Conservation (phyloP, 2,113 vertebrate species). For the Eulacestoma nigropectus region DNA sequence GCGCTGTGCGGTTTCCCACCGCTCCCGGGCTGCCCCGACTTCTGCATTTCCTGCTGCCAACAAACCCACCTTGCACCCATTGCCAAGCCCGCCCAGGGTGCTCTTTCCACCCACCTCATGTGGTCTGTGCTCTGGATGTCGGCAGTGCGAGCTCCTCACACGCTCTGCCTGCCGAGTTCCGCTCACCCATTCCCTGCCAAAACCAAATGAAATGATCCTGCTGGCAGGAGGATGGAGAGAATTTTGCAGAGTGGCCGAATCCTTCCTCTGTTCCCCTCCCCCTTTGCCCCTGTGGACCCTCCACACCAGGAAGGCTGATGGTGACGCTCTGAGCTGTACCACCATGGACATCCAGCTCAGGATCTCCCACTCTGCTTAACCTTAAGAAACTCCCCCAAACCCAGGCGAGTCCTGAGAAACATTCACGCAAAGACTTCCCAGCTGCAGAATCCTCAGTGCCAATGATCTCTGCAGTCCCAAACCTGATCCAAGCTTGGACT, state of each 20-base stretch:
- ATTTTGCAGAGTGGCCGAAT: accelerated
- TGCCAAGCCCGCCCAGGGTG: not conserved
- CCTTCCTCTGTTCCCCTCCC: not conserved
- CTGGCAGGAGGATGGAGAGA: not conserved
- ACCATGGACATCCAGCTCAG: not conserved
- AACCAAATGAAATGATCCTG: not conserved
- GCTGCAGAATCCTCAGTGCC: not conserved
- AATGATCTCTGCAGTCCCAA: not conserved
- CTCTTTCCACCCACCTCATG: not conserved
- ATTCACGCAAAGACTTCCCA: not conserved
- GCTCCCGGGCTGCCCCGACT: not conserved
- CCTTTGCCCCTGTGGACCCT: not conserved
- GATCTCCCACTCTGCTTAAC: not conserved
- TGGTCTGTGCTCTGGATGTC: not conserved
- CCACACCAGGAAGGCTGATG: not conserved
- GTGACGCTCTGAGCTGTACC: not conserved
- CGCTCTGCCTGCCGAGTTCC: accelerated
- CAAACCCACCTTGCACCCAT: not conserved
- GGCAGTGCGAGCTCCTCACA: accelerated
- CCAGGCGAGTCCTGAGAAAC: not conserved
- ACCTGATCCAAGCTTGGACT: not conserved
- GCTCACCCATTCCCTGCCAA: not conserved
- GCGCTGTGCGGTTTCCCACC: not conserved
- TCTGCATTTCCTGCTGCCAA: not conserved
- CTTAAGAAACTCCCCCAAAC: not conserved